phyloP scores from a whole-genome alignment of 2,113 vertebrate species.

The Zosterops japonicus region DNA sequence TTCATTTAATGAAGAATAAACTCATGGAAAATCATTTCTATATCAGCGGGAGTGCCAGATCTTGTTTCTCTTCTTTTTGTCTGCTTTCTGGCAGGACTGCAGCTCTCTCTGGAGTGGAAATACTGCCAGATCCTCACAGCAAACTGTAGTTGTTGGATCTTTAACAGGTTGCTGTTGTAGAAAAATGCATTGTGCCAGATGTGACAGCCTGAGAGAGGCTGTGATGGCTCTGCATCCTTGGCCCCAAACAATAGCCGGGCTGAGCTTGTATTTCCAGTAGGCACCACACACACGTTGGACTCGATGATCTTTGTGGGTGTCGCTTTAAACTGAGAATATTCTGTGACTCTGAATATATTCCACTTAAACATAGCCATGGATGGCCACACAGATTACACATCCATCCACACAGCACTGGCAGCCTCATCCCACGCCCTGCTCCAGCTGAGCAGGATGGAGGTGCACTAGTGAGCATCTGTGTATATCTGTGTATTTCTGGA shows the following conservation, averaged over 20 bases:
- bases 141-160: background rate
- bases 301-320: background rate
- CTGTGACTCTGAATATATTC: background rate
- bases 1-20: background rate
- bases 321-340: background rate
- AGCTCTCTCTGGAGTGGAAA: background rate
- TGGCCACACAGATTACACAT: background rate
- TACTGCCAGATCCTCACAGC: background rate
- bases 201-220: background rate
- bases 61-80: background rate
- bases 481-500: background rate
- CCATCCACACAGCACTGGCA: background rate
- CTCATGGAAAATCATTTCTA: background rate
- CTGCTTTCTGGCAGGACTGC: background rate
- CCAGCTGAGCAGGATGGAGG: background rate
- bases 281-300: background rate
- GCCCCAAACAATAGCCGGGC: background rate
- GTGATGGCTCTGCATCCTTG: rapidly evolving
- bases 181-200: background rate
- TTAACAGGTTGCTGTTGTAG: background rate
- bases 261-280: background rate
- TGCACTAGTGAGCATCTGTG: background rate
- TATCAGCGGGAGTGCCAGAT: background rate
- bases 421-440: background rate
- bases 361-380: too few relatives aligned